phyloP scores from a whole-genome alignment of 2,797 vertebrate species.

The Rhynchonycteris naso region DNA sequence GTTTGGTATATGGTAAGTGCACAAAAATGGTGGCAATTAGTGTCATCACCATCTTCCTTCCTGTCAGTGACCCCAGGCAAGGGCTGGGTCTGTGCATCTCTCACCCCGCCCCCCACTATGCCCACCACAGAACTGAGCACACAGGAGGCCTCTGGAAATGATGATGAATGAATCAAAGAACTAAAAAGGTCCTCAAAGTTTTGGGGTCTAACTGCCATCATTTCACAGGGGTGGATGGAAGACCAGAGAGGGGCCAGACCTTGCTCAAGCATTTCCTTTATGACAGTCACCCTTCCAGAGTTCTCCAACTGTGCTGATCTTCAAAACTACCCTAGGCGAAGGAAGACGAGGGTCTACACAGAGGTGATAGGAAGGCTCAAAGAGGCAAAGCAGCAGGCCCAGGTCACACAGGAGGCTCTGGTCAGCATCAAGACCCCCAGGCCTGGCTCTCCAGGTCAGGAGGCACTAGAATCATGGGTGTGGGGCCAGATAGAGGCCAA shows the following conservation, averaged over 20 bases:
- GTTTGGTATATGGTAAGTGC: too few species aligned
- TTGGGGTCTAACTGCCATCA: too few species aligned
- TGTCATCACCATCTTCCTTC: neutral
- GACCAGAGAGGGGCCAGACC: neutral
- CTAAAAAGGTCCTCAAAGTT: neutral
- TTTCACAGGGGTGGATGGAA: neutral
- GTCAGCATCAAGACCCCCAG: neutral
- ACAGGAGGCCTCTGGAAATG: neutral
- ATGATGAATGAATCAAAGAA: neutral
- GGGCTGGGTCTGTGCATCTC: neutral
- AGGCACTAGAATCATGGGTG: neutral
- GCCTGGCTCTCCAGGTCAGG: neutral
- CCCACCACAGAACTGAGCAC: neutral
- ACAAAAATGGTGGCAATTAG: neutral
- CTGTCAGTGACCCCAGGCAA: accelerated
- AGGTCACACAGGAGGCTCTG: neutral
- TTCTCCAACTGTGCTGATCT: neutral
- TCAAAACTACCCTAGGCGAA: neutral
- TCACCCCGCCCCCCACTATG: accelerated
- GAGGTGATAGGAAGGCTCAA: neutral
- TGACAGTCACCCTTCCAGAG: neutral
- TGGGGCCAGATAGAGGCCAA: accelerated
- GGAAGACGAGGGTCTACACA: neutral
- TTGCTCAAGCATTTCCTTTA: neutral
- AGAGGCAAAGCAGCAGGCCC: neutral